Conservation (phyloP, 2,888 invertebrate species). For the Troides oblongomaculatus region DNA sequence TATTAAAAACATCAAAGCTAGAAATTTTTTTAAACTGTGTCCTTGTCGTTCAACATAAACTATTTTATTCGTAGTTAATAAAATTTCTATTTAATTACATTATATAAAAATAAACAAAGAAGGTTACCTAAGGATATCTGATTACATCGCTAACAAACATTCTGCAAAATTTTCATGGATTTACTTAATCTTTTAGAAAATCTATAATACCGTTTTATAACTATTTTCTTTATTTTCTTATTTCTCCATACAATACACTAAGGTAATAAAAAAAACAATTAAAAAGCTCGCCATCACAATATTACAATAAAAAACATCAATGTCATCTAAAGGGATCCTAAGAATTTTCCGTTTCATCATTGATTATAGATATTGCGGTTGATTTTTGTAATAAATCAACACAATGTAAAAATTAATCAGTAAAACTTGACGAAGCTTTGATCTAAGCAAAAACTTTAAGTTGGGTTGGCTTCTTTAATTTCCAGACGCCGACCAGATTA, state of each 20-base stretch:
- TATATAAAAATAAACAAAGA: neutral
- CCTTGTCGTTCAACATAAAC: too few species aligned
- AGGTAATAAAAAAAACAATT: too few species aligned
- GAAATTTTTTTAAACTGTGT: too few species aligned
- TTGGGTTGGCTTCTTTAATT: conserved; percentile 63
- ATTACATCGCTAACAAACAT: neutral
- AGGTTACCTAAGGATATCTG: neutral
- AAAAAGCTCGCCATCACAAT: too few species aligned
- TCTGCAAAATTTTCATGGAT: too few species aligned
- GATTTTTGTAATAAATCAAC: conserved; percentile 33
- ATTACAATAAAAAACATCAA: too few species aligned
- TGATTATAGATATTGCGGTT: neutral
- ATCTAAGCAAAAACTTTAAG: conserved; percentile 62
- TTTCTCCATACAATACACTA: neutral
- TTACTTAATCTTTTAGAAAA: too few species aligned
- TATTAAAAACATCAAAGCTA: too few species aligned
- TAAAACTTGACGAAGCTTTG: conserved; percentile 60
- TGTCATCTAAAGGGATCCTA: too few species aligned
- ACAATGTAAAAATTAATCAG: conserved; percentile 72
- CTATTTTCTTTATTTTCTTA: neutral
- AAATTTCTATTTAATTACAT: neutral
- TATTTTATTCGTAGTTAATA: neutral
- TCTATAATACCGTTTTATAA: too few species aligned
- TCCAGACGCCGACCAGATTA: conserved; percentile 68
- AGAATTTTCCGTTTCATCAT: neutral